These are phyloP conservation scores for Nematolebias whitei DNA, from an alignment of 2,113 vertebrate genomes.

Conservation along the genomic window DNA sequence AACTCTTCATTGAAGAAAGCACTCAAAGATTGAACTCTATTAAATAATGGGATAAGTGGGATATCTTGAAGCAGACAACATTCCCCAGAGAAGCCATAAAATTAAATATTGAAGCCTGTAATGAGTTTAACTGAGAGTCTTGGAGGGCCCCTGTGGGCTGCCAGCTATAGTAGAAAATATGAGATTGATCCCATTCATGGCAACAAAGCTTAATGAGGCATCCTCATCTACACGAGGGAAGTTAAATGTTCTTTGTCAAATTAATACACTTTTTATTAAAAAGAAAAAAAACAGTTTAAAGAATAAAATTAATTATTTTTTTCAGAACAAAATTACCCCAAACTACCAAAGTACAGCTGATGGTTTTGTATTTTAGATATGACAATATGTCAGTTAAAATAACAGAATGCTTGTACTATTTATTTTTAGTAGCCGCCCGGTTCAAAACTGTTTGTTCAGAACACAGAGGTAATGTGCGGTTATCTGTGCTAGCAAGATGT, in stretches of 20 bases:
- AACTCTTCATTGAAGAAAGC: conserved; percentile 25
- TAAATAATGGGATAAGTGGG: conserved; percentile 6
- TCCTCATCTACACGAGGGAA: too few relatives aligned
- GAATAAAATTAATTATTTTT: background rate
- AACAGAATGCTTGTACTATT: background rate
- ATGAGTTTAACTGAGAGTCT: conserved; percentile 47
- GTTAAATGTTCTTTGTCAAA: too few relatives aligned
- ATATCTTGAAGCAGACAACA: conserved; percentile 21
- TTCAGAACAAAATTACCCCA: background rate
- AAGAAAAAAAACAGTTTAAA: background rate
- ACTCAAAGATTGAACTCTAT: conserved; percentile 17
- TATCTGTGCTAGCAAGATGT: background rate
- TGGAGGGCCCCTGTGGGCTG: conserved; percentile 13
- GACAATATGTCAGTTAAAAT: background rate
- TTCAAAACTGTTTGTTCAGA: background rate
- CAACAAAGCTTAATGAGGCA: conserved; percentile 27
- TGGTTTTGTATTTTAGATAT: conserved; percentile 1
- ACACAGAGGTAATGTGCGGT: background rate
- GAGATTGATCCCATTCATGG: conserved; percentile 13
- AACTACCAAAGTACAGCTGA: background rate
- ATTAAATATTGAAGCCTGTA: conserved; percentile 30
- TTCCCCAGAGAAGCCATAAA: conserved; percentile 41
- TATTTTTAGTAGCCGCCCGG: too few relatives aligned
- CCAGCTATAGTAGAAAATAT: conserved; percentile 23
- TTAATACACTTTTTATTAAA: too few relatives aligned